Base-by-base conservation (phyloP, 92 coral and sea anemone species). In the Epizoanthus scotinus region DNA sequence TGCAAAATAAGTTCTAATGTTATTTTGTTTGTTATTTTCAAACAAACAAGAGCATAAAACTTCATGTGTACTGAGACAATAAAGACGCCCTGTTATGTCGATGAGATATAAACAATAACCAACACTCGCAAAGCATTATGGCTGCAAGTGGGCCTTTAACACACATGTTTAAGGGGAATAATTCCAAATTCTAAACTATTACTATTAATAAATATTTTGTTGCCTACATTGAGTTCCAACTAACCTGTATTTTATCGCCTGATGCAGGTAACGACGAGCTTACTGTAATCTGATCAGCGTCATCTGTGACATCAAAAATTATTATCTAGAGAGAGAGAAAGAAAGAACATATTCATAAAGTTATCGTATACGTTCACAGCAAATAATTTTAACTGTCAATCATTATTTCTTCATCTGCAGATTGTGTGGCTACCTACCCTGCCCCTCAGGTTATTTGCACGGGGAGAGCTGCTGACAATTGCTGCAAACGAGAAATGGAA, bases 341-440 rank as follows among this genome's bases (percentile, higher is more conserved):
- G 26, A 17, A 44, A 15, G 24, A 2, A 56, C 20, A 14, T 0
- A 3, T n/a, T 40, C 66, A 7, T 24, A 2, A 24, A 66, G 7
- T 2, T 22, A 44, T 47, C 13, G 17, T 15, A 10, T 44, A 52
- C 47, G 36, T 68, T 21, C 42, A 24, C 19, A 31, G n/a, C n/a
- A n/a, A n/a, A n/a, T n/a, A n/a, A n/a, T n/a, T n/a, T n/a, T n/a
- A n/a, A n/a, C n/a, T n/a, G n/a, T n/a, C n/a, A n/a, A n/a, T n/a
- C n/a, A n/a, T n/a, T n/a, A n/a, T n/a, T n/a, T n/a, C n/a, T n/a
- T n/a, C n/a, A n/a, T n/a, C n/a, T n/a, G n/a, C n/a, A n/a, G n/a
- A n/a, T n/a, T n/a, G n/a, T n/a, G n/a, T n/a, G n/a, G n/a, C 10
- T 61, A 84, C 91, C 83, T 85, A 91, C 92, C 79, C 77, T 78